Percentiles rank a stretch among this genome's conserved stretches.
Evolutionary conservation across 2,797 vertebrate genomes (phyloP).

Genomic region (Typhlichthys subterraneus): DNA sequence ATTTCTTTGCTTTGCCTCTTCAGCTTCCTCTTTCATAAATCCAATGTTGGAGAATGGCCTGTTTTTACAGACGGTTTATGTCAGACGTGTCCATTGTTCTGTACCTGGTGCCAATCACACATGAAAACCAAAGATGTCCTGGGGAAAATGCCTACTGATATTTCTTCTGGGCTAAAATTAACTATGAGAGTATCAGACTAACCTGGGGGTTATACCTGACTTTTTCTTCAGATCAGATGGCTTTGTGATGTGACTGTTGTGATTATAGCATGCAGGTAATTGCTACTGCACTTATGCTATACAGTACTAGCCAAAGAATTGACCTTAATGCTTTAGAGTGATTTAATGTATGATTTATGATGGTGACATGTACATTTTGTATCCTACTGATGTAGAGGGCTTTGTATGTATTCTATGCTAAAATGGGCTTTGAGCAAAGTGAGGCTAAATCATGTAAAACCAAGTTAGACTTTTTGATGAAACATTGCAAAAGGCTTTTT

Average conservation of each 20-base stretch:
- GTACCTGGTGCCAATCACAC: too few relatives aligned
- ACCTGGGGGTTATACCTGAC: neutral
- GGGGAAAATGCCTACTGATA: too few relatives aligned
- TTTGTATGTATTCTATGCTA: constrained; percentile 46
- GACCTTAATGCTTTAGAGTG: constrained; percentile 51
- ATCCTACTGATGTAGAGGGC: constrained; percentile 28
- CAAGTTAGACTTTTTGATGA: neutral
- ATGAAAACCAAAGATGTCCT: too few relatives aligned
- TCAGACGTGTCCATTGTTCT: neutral
- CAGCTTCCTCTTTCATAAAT: neutral
- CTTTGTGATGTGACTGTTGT: constrained; percentile 26
- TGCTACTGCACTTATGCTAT: constrained; percentile 31
- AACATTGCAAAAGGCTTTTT: constrained; percentile 27
- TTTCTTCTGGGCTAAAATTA: too few relatives aligned
- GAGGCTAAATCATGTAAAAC: constrained; percentile 46
- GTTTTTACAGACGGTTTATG: constrained; percentile 1
- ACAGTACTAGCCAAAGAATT: constrained; percentile 55
- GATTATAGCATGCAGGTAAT: constrained; percentile 30
- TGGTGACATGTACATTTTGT: constrained; percentile 29
- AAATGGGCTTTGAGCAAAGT: constrained; percentile 39
- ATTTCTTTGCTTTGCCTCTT: constrained; percentile 1
- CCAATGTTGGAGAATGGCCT: neutral
- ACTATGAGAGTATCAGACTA: too few relatives aligned
- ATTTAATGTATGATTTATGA: constrained; percentile 58
- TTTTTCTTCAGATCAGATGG: neutral